Evolutionary conservation across 2,797 vertebrate genomes (phyloP).

Genomic region (Myoxocephalus aenaeus): DNA sequence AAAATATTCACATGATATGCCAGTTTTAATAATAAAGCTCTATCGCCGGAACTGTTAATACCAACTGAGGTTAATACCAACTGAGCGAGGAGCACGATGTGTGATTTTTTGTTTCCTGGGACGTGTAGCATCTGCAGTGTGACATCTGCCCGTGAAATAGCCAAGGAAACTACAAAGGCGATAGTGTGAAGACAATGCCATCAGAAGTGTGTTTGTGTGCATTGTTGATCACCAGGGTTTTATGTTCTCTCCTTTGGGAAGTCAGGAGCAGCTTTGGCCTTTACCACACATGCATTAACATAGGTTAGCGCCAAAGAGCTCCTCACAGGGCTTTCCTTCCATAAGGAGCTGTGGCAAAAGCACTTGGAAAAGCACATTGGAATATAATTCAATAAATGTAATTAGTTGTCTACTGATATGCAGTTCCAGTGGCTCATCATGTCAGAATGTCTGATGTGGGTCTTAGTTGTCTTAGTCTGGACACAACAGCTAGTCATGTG

Average conservation of each 20-base stretch:
- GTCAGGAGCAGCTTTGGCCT: conserved; percentile 5
- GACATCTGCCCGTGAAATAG: neutral
- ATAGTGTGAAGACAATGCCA: no score
- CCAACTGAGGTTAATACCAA: conserved; percentile 28
- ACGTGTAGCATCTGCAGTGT: neutral
- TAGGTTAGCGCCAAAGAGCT: conserved; percentile 1
- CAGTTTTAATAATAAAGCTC: conserved; percentile 56
- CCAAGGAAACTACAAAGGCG: neutral
- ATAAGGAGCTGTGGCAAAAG: neutral
- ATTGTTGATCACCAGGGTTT: neutral
- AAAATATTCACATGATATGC: conserved; percentile 48
- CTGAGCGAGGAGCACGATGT: conserved; percentile 34
- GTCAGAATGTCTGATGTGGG: neutral
- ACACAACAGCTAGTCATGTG: neutral
- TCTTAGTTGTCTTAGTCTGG: neutral
- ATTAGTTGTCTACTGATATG: no score
- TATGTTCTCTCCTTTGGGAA: neutral
- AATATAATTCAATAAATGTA: neutral
- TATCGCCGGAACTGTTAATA: conserved; percentile 12
- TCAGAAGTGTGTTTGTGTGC: neutral
- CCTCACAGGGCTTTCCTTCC: conserved; percentile 2
- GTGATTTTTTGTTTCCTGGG: conserved; percentile 16
- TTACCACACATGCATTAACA: conserved; percentile 22
- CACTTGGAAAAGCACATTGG: neutral
- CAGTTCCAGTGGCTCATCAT: neutral